Base-by-base conservation (phyloP, 2,113 vertebrate species). In the Oryzias celebensis region DNA sequence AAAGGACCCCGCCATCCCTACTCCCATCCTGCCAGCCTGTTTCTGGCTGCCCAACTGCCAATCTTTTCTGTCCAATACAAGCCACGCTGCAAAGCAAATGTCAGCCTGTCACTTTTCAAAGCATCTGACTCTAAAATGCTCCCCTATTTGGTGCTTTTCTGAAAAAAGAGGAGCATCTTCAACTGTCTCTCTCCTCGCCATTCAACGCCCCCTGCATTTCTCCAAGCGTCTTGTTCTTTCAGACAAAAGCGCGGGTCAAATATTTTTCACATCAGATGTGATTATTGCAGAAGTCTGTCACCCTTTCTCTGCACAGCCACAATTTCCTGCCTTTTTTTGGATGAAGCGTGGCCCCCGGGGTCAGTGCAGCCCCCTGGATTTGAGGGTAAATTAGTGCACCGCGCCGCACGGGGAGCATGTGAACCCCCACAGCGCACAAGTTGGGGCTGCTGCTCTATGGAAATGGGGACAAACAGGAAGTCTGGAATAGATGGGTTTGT, bases 51-150 rank as follows among this genome's bases (percentile, higher is more conserved):
- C 82, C 76, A 68, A 75, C 81, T 87, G 86, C 83, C 87, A 90
- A 82, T 84, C 82, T 85, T 80, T 65, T 66, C 73, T 74, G 80
- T 71, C 78, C 82, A 77, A 79, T 81, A 78, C 65, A 85, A 87
- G 87, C 66, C 79, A 58, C 75, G 48, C 79, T 78, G 84, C 87
- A 87, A 85, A 85, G 81, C 82, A 88, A 89, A 90, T 90, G 88
- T 89, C 87, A 90, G 80, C 68, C 85, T 81, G 88, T 88, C 88
- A 88, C 87, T 82, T 88, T 82, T 68, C 22, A 28, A 84, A 60
- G 67, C 84, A 82, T 80, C 78, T 68, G 75, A 80, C 83, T 89
- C 84, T 81, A 83, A 86, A 86, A 85, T 79, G 66, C 50, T 85
- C 73, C 51, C 47, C 66, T 68, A 70, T 78, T 67, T 41, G 8